These are phyloP conservation scores for Drosophila kambysellisi DNA, from an alignment of 2,888 invertebrate genomes.

Conservation along the genomic window DNA sequence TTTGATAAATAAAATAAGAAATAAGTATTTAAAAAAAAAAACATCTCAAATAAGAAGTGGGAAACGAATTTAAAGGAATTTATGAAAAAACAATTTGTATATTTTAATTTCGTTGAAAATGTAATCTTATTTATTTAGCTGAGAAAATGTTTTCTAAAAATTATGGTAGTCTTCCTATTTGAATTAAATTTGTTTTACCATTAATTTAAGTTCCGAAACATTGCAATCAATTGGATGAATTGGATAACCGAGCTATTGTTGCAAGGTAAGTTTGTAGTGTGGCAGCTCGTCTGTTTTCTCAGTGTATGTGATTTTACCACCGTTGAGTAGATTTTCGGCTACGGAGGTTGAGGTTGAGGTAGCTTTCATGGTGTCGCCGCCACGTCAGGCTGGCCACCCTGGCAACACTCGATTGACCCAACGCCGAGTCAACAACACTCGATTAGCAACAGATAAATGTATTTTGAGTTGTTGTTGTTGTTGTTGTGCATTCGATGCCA, in stretches of 20 bases:
- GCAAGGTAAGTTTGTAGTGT: background rate
- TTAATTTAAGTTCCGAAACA: background rate
- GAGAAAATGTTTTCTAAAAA: background rate
- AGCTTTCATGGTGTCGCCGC: constrained; percentile 51
- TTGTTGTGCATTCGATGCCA: constrained; percentile 16
- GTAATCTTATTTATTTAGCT: background rate
- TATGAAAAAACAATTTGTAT: background rate
- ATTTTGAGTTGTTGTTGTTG: constrained; percentile 43
- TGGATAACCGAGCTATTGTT: too few species aligned
- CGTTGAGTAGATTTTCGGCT: constrained; percentile 30
- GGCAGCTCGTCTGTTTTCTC: background rate
- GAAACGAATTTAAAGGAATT: background rate
- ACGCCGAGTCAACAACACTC: constrained; percentile 17
- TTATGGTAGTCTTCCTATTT: background rate
- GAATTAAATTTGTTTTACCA: background rate
- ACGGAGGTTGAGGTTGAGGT: constrained; percentile 32
- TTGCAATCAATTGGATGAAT: background rate
- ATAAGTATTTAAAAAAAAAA: background rate
- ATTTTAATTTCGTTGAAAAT: background rate
- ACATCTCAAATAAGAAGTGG: background rate
- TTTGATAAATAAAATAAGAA: background rate
- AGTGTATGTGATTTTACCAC: constrained; percentile 21
- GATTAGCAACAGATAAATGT: constrained; percentile 58
- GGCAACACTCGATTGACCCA: constrained; percentile 28
- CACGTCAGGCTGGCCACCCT: constrained; percentile 42